Conservation (phyloP, 1,140 invertebrate species). For the Caerostris darwini region DNA sequence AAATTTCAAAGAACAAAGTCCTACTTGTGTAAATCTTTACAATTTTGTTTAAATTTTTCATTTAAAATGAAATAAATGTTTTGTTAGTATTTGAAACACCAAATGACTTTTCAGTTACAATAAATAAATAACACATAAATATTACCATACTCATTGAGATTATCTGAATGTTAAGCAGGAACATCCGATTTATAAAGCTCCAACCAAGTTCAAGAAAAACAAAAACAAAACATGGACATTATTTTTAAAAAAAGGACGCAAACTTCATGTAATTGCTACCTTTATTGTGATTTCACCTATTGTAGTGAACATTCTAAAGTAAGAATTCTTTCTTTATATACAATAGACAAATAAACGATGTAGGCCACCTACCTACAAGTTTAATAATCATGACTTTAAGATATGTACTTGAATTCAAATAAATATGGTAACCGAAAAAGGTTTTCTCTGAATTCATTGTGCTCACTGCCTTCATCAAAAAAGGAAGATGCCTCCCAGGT, state of each 20-base stretch:
- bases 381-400: neutral
- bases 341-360: neutral
- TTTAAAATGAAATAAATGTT: no score
- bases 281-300: slow-evolving; percentile 3
- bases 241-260: neutral
- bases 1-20: no score
- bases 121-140: no score
- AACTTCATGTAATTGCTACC: neutral
- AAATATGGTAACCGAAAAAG: neutral
- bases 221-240: neutral
- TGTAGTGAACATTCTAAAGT: neutral
- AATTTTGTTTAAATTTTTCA: no score
- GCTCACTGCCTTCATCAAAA: neutral
- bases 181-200: no score
- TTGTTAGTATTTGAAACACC: no score
- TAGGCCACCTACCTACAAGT: neutral
- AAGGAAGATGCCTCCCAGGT: neutral
- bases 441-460: neutral
- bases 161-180: no score
- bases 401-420: neutral
- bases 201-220: neutral
- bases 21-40: no score
- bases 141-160: no score
- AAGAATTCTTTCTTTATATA: neutral
- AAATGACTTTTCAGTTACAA: no score